phyloP scores from a whole-genome alignment of 2,888 invertebrate genomes.

The Thereva unica region DNA sequence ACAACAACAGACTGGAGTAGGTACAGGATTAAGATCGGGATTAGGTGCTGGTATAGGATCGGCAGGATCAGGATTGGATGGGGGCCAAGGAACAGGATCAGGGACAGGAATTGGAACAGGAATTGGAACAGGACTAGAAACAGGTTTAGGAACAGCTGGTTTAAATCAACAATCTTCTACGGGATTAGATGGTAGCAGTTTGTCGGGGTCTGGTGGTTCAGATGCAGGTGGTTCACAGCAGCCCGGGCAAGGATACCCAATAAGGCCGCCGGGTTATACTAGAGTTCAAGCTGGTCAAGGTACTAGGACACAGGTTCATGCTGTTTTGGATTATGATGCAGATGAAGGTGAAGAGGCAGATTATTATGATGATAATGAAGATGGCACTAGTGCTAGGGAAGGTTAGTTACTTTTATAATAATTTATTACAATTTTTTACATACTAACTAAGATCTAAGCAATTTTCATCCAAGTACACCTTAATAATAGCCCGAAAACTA shows the following conservation, averaged over 20 bases:
- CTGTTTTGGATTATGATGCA: conserved; percentile 57
- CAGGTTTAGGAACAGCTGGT: neutral
- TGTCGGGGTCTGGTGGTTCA: too few species aligned
- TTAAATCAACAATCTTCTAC: conserved; percentile 22
- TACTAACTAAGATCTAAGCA: too few species aligned
- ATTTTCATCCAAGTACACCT: too few species aligned
- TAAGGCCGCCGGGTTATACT: conserved; percentile 68
- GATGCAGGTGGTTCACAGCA: too few species aligned
- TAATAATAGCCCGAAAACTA: too few species aligned
- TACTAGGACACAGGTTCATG: conserved; percentile 59
- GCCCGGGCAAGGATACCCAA: conserved; percentile 54
- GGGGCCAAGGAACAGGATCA: conserved; percentile 31
- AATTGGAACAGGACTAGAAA: neutral
- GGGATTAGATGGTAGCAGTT: too few species aligned
- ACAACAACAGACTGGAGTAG: too few species aligned
- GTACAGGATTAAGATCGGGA: neutral
- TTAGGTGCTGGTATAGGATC: neutral
- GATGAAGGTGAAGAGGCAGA: conserved; percentile 56
- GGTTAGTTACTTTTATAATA: neutral
- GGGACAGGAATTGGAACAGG: neutral
- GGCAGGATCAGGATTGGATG: neutral
- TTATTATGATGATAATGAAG: conserved; percentile 52
- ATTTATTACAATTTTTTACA: too few species aligned
- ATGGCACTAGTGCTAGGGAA: conserved; percentile 19
- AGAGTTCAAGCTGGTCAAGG: conserved; percentile 65